Evolutionary conservation across 2,797 vertebrate species (phyloP), one percentile per base, ranked within the genome.

Genomic region (Picus viridis): DNA sequence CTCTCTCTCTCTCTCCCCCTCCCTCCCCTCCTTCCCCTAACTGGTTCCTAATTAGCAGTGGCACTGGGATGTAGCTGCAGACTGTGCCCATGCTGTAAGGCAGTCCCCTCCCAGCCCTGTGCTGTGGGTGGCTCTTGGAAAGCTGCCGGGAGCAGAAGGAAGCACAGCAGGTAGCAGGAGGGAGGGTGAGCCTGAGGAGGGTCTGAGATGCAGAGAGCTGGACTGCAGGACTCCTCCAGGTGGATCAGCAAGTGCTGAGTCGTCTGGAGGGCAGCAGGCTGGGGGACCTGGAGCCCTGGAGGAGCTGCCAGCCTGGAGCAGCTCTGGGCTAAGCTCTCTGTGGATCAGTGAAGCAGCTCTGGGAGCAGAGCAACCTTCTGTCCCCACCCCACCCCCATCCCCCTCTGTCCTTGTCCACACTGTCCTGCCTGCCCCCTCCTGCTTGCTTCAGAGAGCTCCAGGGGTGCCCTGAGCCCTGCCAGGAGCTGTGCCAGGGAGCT

Each of bases 41-140:
- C 89, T 84, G 79, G 53, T 89, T 80, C 81, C 34, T 34, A 80
- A 91, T 92, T 94, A 80, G 73, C 30, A 18, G 32, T 26, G 51
- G 86, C 83, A 69, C 58, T 32, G 34, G 67, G 77, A 62, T 47
- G 5, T 1, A 0, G 45, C 8, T 7, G n/a, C 54, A n/a, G 49
- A 3, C 36, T 16, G 29, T n/a, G 17, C 83, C 32, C 7, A 3
- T 45, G 64, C 56, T 30, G 65, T 24, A 56, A 71, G 72, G 24
- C 23, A 92, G 76, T 84, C 81, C 32, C 68, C 32, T 77, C 57
- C 70, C 51, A 18, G 10, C 10, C 0, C 0, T 7, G 5, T 2
- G 59, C 16, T 22, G 53, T n/a, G 7, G 3, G 12, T 58, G 56
- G 27, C 47, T 84, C 58, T 86, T 80, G 61, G 43, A 63, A 68